phyloP scores from a whole-genome alignment of 2,888 invertebrate species.

The Rotaria macrura region DNA sequence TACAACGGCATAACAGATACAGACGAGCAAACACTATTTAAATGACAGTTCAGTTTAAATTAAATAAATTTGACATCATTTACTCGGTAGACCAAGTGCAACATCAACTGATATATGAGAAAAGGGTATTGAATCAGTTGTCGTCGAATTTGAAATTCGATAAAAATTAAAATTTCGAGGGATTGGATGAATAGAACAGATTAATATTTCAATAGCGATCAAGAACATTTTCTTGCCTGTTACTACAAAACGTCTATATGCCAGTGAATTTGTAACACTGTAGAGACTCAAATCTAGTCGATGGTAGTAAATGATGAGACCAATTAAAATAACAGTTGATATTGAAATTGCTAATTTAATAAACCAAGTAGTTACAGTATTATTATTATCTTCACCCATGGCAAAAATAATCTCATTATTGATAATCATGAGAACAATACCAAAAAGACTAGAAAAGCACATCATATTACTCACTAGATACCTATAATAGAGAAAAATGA shows the following conservation, averaged over 20 bases:
- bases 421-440: conserved; percentile 44
- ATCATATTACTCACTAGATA: conserved; percentile 38
- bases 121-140: too few species aligned
- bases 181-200: conserved; percentile 46
- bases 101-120: conserved; percentile 20
- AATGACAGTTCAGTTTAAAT: conserved; percentile 28
- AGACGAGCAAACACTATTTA: background rate
- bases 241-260: conserved; percentile 46
- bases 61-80: too few species aligned
- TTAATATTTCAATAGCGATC: conserved; percentile 65
- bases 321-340: conserved; percentile 42
- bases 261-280: conserved; percentile 47
- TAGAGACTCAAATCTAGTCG: conserved; percentile 43
- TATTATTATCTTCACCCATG: conserved; percentile 36
- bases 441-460: conserved; percentile 42
- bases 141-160: too few species aligned
- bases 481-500: too few species aligned
- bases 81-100: conserved; percentile 30
- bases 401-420: conserved; percentile 43
- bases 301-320: conserved; percentile 44
- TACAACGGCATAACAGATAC: conserved; percentile 36
- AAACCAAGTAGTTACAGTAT: conserved; percentile 37
- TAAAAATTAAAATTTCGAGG: conserved; percentile 35
- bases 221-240: conserved; percentile 38
- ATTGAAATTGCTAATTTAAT: conserved; percentile 42